Base-by-base conservation (phyloP, 2,797 vertebrate genomes). In the Cossypha polioptera region DNA sequence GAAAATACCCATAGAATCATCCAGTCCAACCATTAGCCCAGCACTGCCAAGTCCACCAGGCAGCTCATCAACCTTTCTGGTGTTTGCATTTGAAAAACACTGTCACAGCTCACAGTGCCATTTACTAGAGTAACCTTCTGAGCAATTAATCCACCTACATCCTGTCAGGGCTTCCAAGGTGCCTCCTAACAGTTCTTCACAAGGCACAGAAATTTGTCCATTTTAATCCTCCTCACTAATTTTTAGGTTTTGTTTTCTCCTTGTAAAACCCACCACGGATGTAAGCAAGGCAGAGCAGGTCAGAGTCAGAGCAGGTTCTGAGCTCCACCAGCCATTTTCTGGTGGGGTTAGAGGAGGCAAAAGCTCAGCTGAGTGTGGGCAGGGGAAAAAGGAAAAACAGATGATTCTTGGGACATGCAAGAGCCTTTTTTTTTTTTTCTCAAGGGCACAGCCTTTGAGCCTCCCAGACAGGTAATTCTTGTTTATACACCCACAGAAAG, bases 381-480 rank as follows among this genome's bases (percentile, higher is more conserved):
- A 95, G 26, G 21, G 62, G 57, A 24, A 18, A 66, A 76, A 68
- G 57, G 86, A 48, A 84, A 74, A 92, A 20, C 86, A 93, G 94
- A 93, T 57, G 68, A 86, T 67, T 94, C 85, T 68, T 2, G 25
- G 89, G 89, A 89, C 78, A 65, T 24, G 19, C n/a, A 86, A 43
- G 75, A 92, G 48, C 63, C 59, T 67, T 68, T 79, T 78, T 50
- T 36, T 36, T 36, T 58, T 82, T 59, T 31, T 62, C 83, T 87
- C 78, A 94, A 77, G 89, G 81, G 85, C 91, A 86, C 81, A 91
- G 89, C 85, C 84, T 92, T 88, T 1, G 2, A 94, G 84, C 86
- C 78, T 94, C 92, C 87, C 91, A 94, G 89, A 91, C 47, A 3
- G 29, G 92, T 93, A 93, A 91, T 96, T 94, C 92, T 76, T 74